Percentiles rank a stretch among this genome's conserved stretches.
Evolutionary conservation across 2,797 vertebrate species (phyloP).

Genomic region (Parotocinclus haroldoi): DNA sequence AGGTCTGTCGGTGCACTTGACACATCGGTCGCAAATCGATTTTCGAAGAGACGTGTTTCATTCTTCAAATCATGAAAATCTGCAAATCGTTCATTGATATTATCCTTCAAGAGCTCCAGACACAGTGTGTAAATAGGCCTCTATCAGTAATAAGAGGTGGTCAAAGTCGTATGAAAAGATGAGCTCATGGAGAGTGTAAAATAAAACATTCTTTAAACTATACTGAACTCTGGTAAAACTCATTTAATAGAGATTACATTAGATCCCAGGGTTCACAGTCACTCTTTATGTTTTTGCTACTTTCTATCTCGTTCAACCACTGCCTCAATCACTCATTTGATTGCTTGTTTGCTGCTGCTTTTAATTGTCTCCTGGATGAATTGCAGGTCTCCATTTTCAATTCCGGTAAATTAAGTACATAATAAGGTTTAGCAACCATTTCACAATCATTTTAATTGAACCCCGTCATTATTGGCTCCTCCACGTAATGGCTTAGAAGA

Average conservation of each 20-base stretch:
- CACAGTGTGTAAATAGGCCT: no score
- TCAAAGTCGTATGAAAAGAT: slow-evolving; percentile 26
- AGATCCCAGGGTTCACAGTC: slow-evolving; percentile 9
- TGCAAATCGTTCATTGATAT: no score
- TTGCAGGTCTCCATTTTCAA: slow-evolving; percentile 42
- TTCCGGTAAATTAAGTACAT: slow-evolving; percentile 50
- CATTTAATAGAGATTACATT: slow-evolving; percentile 20
- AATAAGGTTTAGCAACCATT: slow-evolving; percentile 52
- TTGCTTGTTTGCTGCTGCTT: slow-evolving; percentile 25
- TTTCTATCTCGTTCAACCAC: slow-evolving; percentile 13
- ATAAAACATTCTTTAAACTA: background rate
- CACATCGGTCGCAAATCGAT: no score
- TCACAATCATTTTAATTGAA: slow-evolving; percentile 50
- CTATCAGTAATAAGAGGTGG: background rate
- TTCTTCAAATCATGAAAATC: no score
- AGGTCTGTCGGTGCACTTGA: no score
- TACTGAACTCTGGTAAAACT: slow-evolving; percentile 1
- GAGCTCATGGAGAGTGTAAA: slow-evolving; percentile 10
- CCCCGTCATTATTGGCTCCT: slow-evolving; percentile 26
- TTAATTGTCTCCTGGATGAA: slow-evolving; percentile 45
- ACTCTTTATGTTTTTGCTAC: slow-evolving; percentile 5
- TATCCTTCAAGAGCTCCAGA: no score
- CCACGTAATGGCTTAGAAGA: slow-evolving; percentile 20
- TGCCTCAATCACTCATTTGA: slow-evolving; percentile 40
- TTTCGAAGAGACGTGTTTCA: no score